These are phyloP conservation scores for Zoanthus solanderi DNA, from an alignment of 92 coral and sea anemone species.

Conservation along the genomic window DNA sequence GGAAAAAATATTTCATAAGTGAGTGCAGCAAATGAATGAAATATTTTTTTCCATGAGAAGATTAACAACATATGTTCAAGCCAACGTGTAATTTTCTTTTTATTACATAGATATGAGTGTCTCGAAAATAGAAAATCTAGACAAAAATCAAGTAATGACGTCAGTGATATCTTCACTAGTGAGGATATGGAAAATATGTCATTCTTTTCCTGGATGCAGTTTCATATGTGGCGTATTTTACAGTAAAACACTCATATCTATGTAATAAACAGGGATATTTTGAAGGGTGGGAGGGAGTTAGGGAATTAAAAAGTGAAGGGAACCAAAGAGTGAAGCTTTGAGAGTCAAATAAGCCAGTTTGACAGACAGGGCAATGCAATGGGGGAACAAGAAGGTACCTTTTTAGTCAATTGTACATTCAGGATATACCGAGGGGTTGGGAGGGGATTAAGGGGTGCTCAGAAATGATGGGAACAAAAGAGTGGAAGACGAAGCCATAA, in stretches of 20 bases:
- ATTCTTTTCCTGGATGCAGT: too few species aligned
- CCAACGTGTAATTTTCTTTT: too few species aligned
- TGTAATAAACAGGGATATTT: neutral
- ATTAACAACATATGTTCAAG: too few species aligned
- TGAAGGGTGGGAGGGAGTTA: too few species aligned
- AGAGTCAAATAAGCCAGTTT: conserved; percentile 75
- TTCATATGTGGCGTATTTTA: too few species aligned
- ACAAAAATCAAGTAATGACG: neutral
- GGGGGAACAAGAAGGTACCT: neutral
- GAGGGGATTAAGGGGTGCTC: neutral
- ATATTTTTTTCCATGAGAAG: too few species aligned
- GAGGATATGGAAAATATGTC: too few species aligned
- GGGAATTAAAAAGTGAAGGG: conserved; percentile 38
- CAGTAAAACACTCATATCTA: too few species aligned
- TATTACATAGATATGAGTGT: too few species aligned
- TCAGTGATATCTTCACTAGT: too few species aligned
- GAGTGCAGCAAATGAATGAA: too few species aligned
- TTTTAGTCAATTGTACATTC: neutral
- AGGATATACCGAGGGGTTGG: neutral
- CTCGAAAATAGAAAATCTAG: neutral
- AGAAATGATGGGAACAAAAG: neutral
- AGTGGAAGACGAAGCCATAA: neutral
- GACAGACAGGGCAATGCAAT: neutral
- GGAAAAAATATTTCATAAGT: too few species aligned
- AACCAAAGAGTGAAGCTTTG: conserved; percentile 81